Conservation (phyloP, 2,888 invertebrate species). For the Autographa gamma region DNA sequence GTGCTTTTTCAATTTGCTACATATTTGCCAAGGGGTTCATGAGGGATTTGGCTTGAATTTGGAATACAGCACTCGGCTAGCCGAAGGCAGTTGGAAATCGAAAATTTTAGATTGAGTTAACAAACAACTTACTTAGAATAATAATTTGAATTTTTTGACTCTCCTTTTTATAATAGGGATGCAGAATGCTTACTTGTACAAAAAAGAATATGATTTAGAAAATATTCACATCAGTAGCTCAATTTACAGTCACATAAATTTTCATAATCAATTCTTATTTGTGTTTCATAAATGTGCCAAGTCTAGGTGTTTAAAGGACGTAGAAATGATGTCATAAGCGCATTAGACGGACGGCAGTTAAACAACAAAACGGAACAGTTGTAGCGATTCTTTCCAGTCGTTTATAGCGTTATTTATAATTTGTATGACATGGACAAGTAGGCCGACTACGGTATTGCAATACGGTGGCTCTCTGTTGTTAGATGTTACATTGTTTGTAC, state of each 20-base stretch:
- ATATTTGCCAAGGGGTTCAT: background rate
- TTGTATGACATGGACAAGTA: constrained; percentile 68
- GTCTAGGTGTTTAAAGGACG: constrained; percentile 27
- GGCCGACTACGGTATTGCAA: constrained; percentile 73
- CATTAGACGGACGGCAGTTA: constrained; percentile 29
- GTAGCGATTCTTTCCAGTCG: constrained; percentile 34
- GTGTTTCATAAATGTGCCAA: background rate
- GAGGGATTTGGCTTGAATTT: background rate
- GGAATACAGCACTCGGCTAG: background rate
- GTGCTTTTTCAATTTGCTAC: background rate
- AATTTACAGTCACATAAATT: too few species aligned
- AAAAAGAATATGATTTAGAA: too few species aligned
- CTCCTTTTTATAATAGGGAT: too few species aligned
- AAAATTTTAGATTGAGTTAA: too few species aligned
- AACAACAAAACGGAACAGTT: constrained; percentile 38
- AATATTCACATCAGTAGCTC: too few species aligned
- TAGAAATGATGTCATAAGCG: constrained; percentile 42
- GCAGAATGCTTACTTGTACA: too few species aligned
- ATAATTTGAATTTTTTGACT: background rate
- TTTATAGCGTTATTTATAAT: constrained; percentile 58
- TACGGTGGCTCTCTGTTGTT: constrained; percentile 61
- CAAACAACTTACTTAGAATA: background rate
- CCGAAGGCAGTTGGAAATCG: too few species aligned
- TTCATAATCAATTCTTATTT: background rate
- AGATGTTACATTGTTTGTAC: constrained; percentile 71